Conservation (phyloP, 2,797 vertebrate species). For the Melanogrammus aeglefinus region DNA sequence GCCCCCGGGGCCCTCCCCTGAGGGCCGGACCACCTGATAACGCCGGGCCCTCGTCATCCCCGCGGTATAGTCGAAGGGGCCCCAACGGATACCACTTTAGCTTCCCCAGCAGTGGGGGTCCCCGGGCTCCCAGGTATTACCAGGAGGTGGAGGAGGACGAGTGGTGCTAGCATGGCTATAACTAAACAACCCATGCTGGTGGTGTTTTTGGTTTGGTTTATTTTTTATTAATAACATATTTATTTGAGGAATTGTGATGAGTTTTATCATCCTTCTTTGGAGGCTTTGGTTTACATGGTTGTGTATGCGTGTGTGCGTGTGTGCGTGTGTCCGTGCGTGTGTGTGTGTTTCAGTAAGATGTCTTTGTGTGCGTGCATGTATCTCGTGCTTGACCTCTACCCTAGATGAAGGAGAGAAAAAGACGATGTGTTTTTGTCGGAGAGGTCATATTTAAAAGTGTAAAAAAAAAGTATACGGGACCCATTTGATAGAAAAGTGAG, state of each 20-base stretch:
- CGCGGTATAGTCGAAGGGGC: constrained; percentile 81
- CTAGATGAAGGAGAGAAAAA: constrained; percentile 18
- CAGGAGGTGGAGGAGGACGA: constrained; percentile 84
- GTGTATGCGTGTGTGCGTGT: constrained; percentile 44
- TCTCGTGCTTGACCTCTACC: constrained; percentile 49
- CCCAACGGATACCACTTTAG: constrained; percentile 89
- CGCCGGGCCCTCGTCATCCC: constrained; percentile 76
- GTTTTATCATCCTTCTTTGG: constrained; percentile 91
- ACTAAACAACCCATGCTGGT: constrained; percentile 22
- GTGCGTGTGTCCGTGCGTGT: background rate
- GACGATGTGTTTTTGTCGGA: background rate
- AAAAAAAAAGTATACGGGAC: background rate
- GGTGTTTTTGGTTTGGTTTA: constrained; percentile 24
- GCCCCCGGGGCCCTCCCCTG: constrained; percentile 73
- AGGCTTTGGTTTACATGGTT: constrained; percentile 63
- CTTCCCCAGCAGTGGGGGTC: constrained; percentile 69
- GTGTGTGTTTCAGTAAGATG: background rate
- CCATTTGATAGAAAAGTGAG: background rate
- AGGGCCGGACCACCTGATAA: constrained; percentile 77
- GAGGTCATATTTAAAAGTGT: background rate
- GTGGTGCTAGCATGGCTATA: constrained; percentile 92
- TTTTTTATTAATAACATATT: constrained; percentile 35
- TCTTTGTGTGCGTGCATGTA: constrained; percentile 10
- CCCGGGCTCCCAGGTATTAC: constrained; percentile 80
- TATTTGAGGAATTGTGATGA: constrained; percentile 80